These are phyloP conservation scores for Lithosia quadra DNA, from an alignment of 2,888 invertebrate species.

Conservation along the genomic window DNA sequence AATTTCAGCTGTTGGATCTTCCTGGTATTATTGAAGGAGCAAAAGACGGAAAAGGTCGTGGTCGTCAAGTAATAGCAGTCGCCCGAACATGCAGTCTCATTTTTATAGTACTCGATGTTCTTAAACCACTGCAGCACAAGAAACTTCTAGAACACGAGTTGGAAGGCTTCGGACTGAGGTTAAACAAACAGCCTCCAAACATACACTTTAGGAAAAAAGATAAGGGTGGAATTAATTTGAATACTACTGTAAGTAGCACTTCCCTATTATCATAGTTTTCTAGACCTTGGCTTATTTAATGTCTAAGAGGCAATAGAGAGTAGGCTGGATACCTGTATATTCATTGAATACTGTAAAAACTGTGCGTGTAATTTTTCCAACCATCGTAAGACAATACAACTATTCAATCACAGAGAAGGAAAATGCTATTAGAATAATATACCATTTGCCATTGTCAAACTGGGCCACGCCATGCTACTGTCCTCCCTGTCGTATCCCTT, in stretches of 20 bases:
- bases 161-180: conserved; percentile 98
- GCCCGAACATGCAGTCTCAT: conserved; percentile 99
- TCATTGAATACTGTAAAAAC: too few species aligned
- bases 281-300: too few species aligned
- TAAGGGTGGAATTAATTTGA: conserved; percentile 99
- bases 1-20: conserved; percentile 95
- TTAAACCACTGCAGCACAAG: conserved; percentile 99
- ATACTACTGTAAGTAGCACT: conserved; percentile 90
- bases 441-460: too few species aligned
- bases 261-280: too few species aligned
- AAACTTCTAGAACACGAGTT: conserved; percentile 98
- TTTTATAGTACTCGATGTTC: conserved; percentile 98
- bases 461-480: too few species aligned
- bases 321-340: too few species aligned
- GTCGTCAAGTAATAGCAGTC: conserved; percentile 99
- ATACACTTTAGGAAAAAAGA: conserved; percentile 98
- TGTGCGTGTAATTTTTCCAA: too few species aligned
- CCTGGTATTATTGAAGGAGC: conserved; percentile 99
- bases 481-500: too few species aligned
- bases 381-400: too few species aligned
- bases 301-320: too few species aligned
- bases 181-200: conserved; percentile 99
- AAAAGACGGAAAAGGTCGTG: conserved; percentile 99
- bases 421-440: too few species aligned
- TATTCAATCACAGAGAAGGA: too few species aligned